Base-by-base conservation (phyloP, 2,797 vertebrate genomes). In the Huso huso region DNA sequence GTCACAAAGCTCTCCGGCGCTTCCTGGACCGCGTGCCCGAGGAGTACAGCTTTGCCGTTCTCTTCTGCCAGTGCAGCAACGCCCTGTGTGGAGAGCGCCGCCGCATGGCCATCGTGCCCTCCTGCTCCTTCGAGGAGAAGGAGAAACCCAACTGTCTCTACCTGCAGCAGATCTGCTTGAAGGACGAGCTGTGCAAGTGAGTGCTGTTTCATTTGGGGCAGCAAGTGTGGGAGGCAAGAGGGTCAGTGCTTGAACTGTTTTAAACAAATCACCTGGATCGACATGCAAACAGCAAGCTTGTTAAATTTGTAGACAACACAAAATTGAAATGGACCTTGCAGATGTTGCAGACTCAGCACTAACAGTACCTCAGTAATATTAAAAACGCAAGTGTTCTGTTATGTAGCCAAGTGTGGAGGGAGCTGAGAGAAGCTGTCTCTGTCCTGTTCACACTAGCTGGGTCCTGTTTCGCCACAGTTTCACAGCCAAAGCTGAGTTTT, bases 161-260 rank as follows among this genome's bases (percentile, higher is more conserved):
- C 60, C 89, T 95, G 70, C 86, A 89, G 78, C 85, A 83, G 63
- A 82, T 83, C 67, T 99, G 96, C 69, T 79, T 90, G 11, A 74
- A 83, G 2, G 92, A 99, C 11, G 81, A 86, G n/a, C 79, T 96
- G 65, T 99, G 96, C 94, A 97, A 90, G 96, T 99, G 78, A 75
- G 58, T 37, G 37, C 37, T 37, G 37, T 37, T 37, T 37, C 4
- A 37, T 37, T 37, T 37, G 37, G 5, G 37, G 4, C 37, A 37
- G 37, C 37, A 37, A 37, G 37, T 5, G 37, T 37, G 52, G 52
- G 9, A 55, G 52, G 9, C 52, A 55, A 9, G 52, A n/a, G 52
- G 6, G 52, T 9, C 52, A 55, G 9, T 10, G 52, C 9, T 18
- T 18, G 15, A 18, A 18, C 15, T 37, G 37, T 37, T 37, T 37